These are phyloP conservation scores for Allophyes oxyacanthae DNA, from an alignment of 2,888 invertebrate species.

Conservation along the genomic window DNA sequence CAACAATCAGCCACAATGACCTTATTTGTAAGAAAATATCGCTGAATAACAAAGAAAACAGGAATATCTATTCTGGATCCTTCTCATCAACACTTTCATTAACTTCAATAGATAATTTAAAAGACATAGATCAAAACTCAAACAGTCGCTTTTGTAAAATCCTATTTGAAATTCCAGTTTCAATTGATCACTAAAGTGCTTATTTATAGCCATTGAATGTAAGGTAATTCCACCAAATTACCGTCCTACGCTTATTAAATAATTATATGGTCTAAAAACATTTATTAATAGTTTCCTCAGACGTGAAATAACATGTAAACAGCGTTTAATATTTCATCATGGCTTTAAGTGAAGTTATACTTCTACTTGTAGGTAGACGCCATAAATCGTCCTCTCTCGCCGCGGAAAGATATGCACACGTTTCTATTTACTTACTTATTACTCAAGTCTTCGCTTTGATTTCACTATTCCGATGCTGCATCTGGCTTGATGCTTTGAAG, in stretches of 20 bases:
- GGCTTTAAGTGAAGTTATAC: constrained; percentile 15
- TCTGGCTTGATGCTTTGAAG: constrained; percentile 16
- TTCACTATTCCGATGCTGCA: constrained; percentile 29
- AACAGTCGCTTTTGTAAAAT: constrained; percentile 3
- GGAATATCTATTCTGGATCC: not conserved
- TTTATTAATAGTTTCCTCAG: constrained; percentile 42
- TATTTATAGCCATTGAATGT: constrained; percentile 25
- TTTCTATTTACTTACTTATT: constrained; percentile 24
- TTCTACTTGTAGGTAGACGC: constrained; percentile 31
- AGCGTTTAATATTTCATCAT: constrained; percentile 36
- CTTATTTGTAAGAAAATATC: constrained; percentile 10
- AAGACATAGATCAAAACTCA: too few relatives aligned
- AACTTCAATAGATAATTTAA: too few relatives aligned
- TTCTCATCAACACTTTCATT: not conserved
- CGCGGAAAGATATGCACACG: constrained; percentile 41
- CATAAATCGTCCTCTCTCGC: constrained; percentile 44
- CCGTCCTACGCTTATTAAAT: constrained; percentile 12
- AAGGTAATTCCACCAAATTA: constrained; percentile 41
- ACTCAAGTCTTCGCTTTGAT: constrained; percentile 32
- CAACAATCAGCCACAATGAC: constrained; percentile 18
- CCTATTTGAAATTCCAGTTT: constrained; percentile 6
- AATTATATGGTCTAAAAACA: constrained; percentile 19
- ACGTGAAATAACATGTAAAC: constrained; percentile 30
- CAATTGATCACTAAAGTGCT: constrained; percentile 1
- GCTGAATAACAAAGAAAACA: constrained; percentile 20